Conservation (phyloP, 2,113 vertebrate genomes). For the Psittacara wagleri region DNA sequence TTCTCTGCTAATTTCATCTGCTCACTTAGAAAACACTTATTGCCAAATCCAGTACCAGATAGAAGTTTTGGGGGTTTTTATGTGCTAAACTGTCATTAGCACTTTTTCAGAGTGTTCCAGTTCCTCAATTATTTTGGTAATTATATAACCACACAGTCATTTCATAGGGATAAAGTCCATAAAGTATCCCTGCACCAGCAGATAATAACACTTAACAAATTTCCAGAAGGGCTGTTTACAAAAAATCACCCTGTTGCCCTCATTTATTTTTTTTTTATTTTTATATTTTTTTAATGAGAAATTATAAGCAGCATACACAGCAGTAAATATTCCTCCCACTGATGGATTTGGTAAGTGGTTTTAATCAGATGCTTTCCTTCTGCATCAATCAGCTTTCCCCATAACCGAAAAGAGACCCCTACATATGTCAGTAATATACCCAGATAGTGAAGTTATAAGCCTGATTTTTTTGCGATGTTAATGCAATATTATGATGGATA, state of each 20-base stretch:
- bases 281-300: neutral
- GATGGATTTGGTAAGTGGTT: neutral
- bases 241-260: neutral
- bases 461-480: constrained; percentile 57
- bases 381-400: constrained; percentile 63
- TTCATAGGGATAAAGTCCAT: neutral
- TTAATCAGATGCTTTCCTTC: constrained; percentile 67
- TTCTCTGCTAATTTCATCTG: neutral
- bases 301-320: neutral
- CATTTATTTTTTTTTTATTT: neutral
- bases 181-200: neutral
- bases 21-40: neutral
- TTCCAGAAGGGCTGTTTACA: neutral
- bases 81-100: neutral
- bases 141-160: neutral
- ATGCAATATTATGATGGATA: constrained; percentile 72
- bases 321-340: neutral
- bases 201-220: neutral
- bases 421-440: neutral
- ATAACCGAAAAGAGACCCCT: neutral
- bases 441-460: constrained; percentile 30
- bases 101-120: constrained; percentile 25
- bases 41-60: neutral
- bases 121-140: constrained; percentile 14
- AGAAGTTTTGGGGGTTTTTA: neutral